Evolutionary conservation across 2,888 invertebrate genomes (phyloP).

Genomic region (Pristionchus japonicus): DNA sequence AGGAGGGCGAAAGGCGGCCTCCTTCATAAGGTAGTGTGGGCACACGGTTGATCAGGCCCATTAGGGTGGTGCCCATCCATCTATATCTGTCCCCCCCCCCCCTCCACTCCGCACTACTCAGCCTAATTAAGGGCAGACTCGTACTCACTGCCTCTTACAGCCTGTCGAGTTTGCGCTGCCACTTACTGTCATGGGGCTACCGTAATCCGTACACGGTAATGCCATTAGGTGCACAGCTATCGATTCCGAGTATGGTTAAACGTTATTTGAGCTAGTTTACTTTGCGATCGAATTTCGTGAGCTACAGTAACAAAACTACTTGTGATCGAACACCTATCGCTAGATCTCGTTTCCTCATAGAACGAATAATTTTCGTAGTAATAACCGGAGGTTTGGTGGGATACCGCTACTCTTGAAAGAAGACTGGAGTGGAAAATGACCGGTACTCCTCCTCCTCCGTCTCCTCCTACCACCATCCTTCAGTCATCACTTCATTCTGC

Average conservation of each 20-base stretch:
- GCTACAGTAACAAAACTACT: background rate
- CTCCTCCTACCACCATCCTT: background rate
- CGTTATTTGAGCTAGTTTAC: no score
- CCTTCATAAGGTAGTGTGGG: background rate
- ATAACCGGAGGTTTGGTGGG: conserved; percentile 19
- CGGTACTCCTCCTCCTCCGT: conserved; percentile 5
- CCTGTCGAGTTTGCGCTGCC: background rate
- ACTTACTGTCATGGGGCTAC: background rate
- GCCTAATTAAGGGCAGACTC: conserved; percentile 8
- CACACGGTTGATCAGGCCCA: conserved; percentile 36
- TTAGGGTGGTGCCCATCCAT: conserved; percentile 25
- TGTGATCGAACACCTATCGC: background rate
- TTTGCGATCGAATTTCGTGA: background rate
- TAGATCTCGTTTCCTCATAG: background rate
- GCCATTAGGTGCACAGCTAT: no score
- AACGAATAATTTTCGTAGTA: background rate
- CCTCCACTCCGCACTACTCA: background rate
- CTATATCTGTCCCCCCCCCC: background rate
- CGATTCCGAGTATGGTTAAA: no score
- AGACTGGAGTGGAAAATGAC: conserved; percentile 15
- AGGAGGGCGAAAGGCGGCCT: background rate
- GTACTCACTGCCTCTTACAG: background rate
- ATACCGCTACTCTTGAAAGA: conserved; percentile 4
- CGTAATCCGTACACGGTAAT: background rate
- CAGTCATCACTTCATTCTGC: conserved; percentile 34